Base-by-base conservation (phyloP, 92 coral and sea anemone genomes). In the Parazoanthus atlanticus region DNA sequence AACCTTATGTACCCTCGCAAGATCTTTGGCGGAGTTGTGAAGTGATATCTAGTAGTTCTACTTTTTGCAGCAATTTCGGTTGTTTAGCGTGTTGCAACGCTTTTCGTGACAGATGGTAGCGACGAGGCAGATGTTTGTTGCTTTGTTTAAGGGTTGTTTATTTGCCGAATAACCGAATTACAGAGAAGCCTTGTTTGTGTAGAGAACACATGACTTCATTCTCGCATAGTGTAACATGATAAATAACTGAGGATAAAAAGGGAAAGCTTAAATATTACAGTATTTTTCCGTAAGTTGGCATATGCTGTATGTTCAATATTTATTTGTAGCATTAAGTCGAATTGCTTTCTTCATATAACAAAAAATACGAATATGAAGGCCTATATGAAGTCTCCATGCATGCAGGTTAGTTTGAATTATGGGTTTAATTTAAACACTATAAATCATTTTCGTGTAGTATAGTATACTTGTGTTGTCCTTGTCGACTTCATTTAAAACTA, bases 101-200 rank as follows among this genome's bases (percentile, higher is more conserved):
- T 61, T 78, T 77, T 78, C 65, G 82, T 78, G 82, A 78, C 82
- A 47, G 82, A 78, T 78, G 64, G 23, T 78, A 5, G 49, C 34
- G 36, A 46, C 9, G 25, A 30, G 47, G 66, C 82, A 78, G 82
- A 78, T 78, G 82, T 78, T 43, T 78, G 17, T 26, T 46, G 82
- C 66, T 43, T 78, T 78, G 82, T 78, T 78, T 28, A 78, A 26
- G 34, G 10, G 33, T 23, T 13, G 79, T 38, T 33, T 38, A 47
- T n/a, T 49, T 78, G 64, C 3, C n/a, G 64, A 78, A 43, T 78
- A 49, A 8, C 31, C 25, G 8, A 78, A 11, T 49, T 78, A 36
- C 43, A 75, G 49, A 21, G 26, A 41, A 75, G 49, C 43, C 46
- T 25, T 33, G 79, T 75, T 61, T 61, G 9, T 61, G 9, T 61